phyloP scores from a whole-genome alignment of 2,113 vertebrate genomes.

The Tetrao urogallus region DNA sequence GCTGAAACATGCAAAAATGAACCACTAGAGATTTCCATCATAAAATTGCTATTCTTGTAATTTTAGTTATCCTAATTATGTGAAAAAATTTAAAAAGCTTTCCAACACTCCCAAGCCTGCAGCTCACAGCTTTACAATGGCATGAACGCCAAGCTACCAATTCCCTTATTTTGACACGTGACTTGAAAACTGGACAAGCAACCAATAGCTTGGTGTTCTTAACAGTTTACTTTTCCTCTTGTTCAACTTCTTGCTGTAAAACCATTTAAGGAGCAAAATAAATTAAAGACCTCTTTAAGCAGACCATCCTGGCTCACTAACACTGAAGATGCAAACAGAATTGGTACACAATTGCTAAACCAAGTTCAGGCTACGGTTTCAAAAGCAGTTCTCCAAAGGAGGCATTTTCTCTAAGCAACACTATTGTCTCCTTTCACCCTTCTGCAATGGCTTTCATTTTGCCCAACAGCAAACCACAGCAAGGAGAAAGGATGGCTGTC shows the following conservation, averaged over 20 bases:
- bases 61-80: background rate
- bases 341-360: background rate
- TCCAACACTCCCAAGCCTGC: background rate
- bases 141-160: rapidly evolving
- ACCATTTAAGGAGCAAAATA: background rate
- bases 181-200: background rate
- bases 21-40: background rate
- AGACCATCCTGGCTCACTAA: background rate
- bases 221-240: background rate
- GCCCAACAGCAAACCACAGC: background rate
- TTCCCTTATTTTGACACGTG: rapidly evolving
- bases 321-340: background rate
- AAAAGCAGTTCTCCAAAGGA: background rate
- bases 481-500: background rate
- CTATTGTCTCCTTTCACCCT: background rate
- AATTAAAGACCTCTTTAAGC: background rate
- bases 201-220: background rate
- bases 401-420: background rate
- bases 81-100: background rate
- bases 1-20: background rate
- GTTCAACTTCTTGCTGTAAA: rapidly evolving
- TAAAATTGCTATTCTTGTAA: background rate
- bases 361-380: background rate
- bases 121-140: background rate
- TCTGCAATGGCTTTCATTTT: background rate